These are phyloP conservation scores for Noctua pronuba DNA, from an alignment of 2,888 invertebrate species.

Conservation along the genomic window DNA sequence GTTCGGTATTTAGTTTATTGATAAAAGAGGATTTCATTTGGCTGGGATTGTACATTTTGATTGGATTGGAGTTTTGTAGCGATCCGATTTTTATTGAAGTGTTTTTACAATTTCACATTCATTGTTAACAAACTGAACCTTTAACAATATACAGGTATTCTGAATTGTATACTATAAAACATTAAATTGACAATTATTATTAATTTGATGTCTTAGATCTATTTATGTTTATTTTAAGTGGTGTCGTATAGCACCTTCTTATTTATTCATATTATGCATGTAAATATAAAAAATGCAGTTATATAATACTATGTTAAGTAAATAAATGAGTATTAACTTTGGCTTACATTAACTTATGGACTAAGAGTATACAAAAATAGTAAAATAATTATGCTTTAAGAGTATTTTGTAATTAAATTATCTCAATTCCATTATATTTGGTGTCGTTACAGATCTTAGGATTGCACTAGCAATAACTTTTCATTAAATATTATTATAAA, in stretches of 20 bases:
- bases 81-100: not conserved
- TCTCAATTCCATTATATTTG: slow-evolving; percentile 43
- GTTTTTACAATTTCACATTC: slow-evolving; percentile 5
- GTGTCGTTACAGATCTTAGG: slow-evolving; percentile 52
- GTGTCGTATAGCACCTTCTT: not conserved
- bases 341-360: not conserved
- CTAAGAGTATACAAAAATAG: slow-evolving; percentile 13
- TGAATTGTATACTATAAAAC: not conserved
- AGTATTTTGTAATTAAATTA: slow-evolving; percentile 6
- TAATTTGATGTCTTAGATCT: not conserved
- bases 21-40: slow-evolving; percentile 25
- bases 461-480: slow-evolving; percentile 46
- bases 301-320: not conserved
- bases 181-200: not conserved
- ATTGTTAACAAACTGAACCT: not conserved
- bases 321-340: slow-evolving; percentile 27
- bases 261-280: not conserved
- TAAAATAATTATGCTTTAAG: not conserved
- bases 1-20: slow-evolving; percentile 4
- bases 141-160: not conserved
- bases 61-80: not conserved
- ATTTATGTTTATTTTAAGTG: not conserved
- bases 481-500: not conserved
- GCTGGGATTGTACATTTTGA: slow-evolving; percentile 23
- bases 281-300: not conserved